Base-by-base conservation (phyloP, 2,113 vertebrate genomes). In the Cettia cetti region DNA sequence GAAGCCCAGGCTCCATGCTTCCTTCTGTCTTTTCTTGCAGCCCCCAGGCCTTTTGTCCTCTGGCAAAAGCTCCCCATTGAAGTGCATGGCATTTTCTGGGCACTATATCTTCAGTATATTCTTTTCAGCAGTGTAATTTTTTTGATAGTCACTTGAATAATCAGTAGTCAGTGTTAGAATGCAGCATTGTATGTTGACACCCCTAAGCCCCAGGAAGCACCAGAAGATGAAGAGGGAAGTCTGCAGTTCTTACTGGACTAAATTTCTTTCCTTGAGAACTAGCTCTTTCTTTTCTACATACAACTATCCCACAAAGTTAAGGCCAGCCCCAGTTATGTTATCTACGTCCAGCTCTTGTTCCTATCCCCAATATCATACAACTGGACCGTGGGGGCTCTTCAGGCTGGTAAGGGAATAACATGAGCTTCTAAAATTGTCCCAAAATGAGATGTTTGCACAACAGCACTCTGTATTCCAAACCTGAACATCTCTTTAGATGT, bases 21-120 rank as follows among this genome's bases (percentile, higher is more conserved):
- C 82, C 82, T 93, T 90, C 88, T 92, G 80, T 61, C 80, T 94
- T 95, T 94, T 93, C 69, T 92, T 94, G 49, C 49, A 94, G 60
- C 42, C 80, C 82, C 69, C 88, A 84, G 57, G 82, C 72, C 65
- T 94, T 96, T 96, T 96, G 80, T 95, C 94, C 90, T 82, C 72
- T 65, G 61, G 88, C 92, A 96, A 94, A 94, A 93, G 53, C 57
- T 92, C 53, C 72, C 69, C 49, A 56, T 61, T 96, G 90, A 96
- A 97, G 56, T 65, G 80, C 57, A 39, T 96, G 94, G 96, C 93
- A 96, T 93, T 97, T 97, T 97, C 96, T 96, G 95, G 95, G 94
- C 95, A 96, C 93, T 95, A 76, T 86, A 89, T 89, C 92, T 95
- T 79, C 90, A 82, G 56, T 72, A 95, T 94, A 94, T 93, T 96